Base-by-base conservation (phyloP, 2,797 vertebrate genomes). In the Myripristis murdjan region DNA sequence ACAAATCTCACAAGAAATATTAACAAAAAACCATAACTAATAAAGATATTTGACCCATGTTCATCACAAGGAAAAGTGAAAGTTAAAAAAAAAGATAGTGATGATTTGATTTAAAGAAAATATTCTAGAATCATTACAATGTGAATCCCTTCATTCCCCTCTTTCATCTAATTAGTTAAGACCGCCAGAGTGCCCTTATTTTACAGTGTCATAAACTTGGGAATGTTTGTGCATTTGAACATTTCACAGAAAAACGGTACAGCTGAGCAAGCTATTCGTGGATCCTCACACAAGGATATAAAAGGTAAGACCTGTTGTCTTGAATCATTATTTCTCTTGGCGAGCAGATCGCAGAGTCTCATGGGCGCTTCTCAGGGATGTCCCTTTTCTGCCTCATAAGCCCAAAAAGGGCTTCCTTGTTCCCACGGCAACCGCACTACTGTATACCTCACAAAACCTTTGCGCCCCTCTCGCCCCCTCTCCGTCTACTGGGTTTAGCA, bases 391-490 rank as follows among this genome's bases (percentile, higher is more conserved):
- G 79, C 79, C 81, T 87, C 84, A 51, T 75, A 81, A 89, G 76
- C 75, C 81, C 67, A 73, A 72, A 73, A 70, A 73, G 79, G 77
- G 84, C 76, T 86, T 76, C 68, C 59, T 5, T 15, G 75, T 93
- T 89, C 52, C 90, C 84, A 71, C 63, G 90, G 75, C 57, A 55
- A 91, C 90, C n/a, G 0, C 2, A 7, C 75, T 78, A 87, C 85
- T 93, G 89, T 93, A 79, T 90, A 87, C 89, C 84, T 89, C 90
- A 90, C 87, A 90, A 87, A 92, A 87, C 83, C 81, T 82, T 44
- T 47, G 63, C 57, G 35, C 83, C 85, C 81, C 78, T 15, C 24
- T 69, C 62, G 12, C 53, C 43, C 71, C 80, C 69, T 70, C 78
- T 71, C 79, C 55, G 44, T 83, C 85, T 61, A 56, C 82, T 14